A percentile compares a stretch with the other conserved stretches of the same genome.
Evolutionary conservation across 2,113 vertebrate genomes (phyloP).

Genomic region (Jacana jacana): DNA sequence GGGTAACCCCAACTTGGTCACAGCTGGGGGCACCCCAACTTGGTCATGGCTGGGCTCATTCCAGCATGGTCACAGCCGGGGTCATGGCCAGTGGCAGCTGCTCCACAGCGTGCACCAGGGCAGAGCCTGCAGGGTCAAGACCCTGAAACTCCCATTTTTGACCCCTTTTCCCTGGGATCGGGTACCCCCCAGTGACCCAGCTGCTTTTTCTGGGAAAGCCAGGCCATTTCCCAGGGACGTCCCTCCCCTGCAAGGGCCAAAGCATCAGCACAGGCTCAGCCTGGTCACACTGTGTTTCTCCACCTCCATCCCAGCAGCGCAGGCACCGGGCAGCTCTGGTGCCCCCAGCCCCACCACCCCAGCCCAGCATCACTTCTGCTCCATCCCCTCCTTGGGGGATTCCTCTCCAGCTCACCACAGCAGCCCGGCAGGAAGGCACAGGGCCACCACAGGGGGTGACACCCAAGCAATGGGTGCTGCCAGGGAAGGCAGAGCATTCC

Average conservation of each 20-base stretch:
- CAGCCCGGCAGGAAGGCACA: background rate
- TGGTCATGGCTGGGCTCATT: fast-evolving
- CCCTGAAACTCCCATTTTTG: background rate
- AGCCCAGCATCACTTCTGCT: background rate
- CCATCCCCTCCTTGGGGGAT: background rate
- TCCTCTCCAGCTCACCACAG: background rate
- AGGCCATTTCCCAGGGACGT: background rate
- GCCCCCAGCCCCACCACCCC: background rate
- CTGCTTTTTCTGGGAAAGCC: background rate
- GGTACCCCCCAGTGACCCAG: background rate
- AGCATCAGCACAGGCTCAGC: background rate
- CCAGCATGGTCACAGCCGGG: fast-evolving
- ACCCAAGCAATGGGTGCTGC: background rate
- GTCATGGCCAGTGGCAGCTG: background rate
- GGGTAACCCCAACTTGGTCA: fast-evolving
- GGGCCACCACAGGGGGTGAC: background rate
- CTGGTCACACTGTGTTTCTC: fast-evolving
- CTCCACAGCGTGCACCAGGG: fast-evolving
- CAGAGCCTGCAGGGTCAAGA: background rate
- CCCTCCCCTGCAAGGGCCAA: background rate
- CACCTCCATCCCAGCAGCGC: background rate
- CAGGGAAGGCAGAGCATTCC: background rate
- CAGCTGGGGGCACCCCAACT: background rate
- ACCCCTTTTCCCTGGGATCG: background rate
- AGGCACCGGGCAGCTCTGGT: background rate